phyloP scores from a whole-genome alignment of 2,888 invertebrate genomes.

The Chrysodeixis includens region DNA sequence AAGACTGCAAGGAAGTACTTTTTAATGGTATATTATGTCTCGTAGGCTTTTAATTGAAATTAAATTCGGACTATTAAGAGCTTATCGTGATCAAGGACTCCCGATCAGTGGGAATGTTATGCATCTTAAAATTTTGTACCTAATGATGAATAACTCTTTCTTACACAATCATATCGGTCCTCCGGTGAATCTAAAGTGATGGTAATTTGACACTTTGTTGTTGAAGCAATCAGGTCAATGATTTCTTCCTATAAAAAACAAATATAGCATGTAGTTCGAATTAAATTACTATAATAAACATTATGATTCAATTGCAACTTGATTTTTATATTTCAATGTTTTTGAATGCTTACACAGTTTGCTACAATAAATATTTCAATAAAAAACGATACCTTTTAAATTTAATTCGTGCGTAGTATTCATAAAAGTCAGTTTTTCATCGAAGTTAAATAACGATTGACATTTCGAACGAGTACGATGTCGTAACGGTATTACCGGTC shows the following conservation, averaged over 20 bases:
- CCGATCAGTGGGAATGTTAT: too few relatives aligned
- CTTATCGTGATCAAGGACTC: too few relatives aligned
- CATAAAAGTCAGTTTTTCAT: conserved; percentile 50
- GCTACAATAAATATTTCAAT: conserved; percentile 25
- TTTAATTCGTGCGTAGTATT: conserved; percentile 36
- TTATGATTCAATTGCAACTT: background rate
- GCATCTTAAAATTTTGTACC: too few relatives aligned
- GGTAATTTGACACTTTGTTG: too few relatives aligned
- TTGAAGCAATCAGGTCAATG: too few relatives aligned
- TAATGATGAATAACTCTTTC: too few relatives aligned
- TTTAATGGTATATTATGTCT: background rate
- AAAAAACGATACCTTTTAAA: conserved; percentile 34
- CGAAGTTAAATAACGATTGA: conserved; percentile 77
- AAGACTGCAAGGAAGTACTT: background rate
- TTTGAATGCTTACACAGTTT: background rate
- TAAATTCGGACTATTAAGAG: background rate
- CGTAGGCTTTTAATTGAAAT: background rate
- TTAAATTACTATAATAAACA: too few relatives aligned
- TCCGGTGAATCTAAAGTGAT: too few relatives aligned
- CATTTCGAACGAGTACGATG: conserved; percentile 71
- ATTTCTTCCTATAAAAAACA: too few relatives aligned
- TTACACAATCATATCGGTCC: too few relatives aligned
- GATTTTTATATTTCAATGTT: background rate
- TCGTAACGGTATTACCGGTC: conserved; percentile 61
- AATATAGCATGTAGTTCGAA: too few relatives aligned